Evolutionary conservation across 2,797 vertebrate genomes (phyloP), one percentile per base, ranked within the genome.

Genomic region (Ctenochaetus hawaiiensis): DNA sequence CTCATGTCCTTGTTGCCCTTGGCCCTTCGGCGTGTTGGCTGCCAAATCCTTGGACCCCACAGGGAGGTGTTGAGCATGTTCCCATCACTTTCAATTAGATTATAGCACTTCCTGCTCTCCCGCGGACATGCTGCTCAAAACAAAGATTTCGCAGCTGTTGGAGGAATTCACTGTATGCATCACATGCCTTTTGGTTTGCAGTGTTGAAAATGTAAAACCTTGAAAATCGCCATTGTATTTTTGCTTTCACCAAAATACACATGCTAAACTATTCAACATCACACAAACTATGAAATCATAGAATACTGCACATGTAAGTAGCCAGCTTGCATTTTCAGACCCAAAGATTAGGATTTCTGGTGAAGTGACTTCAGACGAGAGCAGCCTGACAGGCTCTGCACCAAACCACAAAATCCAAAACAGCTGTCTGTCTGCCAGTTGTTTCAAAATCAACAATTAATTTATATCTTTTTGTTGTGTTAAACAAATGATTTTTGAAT

Each of bases 1-100:
- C 6, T 1, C 2, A n/a, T 87, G 91, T 73, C 90, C 90, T 87
- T 51, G 52, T 80, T 90, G 90, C 57, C 91, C 91, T 93, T 92
- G 86, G 76, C 67, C 64, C 68, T 78, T 82, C 66, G 75, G 76
- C 78, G 49, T 52, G 75, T 78, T 81, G 57, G 61, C 78, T 77
- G 88, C 90, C 91, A 89, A 85, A 80, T 72, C 67, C 59, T 60
- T 60, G 5, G 49, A 80, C 90, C 85, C 52, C 89, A 71, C 58
- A 66, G 77, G 76, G 87, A 92, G 88, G 86, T 82, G 89, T 83
- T 69, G 86, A 83, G 74, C 75, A 51, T 83, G 83, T 88, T 86
- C 85, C 84, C 63, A 6, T 88, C 87, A 30, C 81, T 84, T 88
- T 84, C 72, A 78, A 71, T 91, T 89, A 87, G 58, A 77, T 77